Evolutionary conservation across 2,888 invertebrate species (phyloP).

Genomic region (Hypselothyrea guttata): DNA sequence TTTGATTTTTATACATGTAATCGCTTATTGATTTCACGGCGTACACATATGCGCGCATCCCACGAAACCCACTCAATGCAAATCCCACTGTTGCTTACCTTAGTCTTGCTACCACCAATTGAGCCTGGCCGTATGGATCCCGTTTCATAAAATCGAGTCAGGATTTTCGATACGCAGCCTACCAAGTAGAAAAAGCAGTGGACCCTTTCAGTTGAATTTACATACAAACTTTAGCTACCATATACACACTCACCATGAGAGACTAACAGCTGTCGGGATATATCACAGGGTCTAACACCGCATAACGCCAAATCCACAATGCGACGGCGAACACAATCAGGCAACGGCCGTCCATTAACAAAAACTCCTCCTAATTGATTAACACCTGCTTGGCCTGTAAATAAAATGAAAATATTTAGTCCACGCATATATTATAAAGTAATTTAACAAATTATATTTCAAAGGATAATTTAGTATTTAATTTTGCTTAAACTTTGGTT

Average conservation of each 20-base stretch:
- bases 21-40: conserved; percentile 70
- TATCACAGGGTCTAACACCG: conserved; percentile 98
- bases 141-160: conserved; percentile 98
- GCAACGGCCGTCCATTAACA: conserved; percentile 98
- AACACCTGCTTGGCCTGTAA: conserved; percentile 96
- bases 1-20: conserved; percentile 73
- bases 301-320: conserved; percentile 97
- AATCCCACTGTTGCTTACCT: conserved; percentile 85
- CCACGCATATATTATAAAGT: no score
- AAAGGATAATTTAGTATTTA: no score
- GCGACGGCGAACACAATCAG: conserved; percentile 95
- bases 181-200: conserved; percentile 14
- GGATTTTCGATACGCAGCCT: conserved; percentile 97
- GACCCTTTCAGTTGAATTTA: conserved; percentile 5
- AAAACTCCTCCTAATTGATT: conserved; percentile 98
- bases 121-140: conserved; percentile 97
- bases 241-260: conserved; percentile 87
- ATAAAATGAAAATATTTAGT: neutral
- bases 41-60: conserved; percentile 44
- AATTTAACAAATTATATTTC: no score
- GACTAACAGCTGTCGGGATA: conserved; percentile 96
- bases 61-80: conserved; percentile 28
- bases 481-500: no score
- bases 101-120: conserved; percentile 96
- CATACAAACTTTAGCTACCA: neutral